Conservation (phyloP, 2,888 invertebrate species). For the Caenorhabditis zanzibari region DNA sequence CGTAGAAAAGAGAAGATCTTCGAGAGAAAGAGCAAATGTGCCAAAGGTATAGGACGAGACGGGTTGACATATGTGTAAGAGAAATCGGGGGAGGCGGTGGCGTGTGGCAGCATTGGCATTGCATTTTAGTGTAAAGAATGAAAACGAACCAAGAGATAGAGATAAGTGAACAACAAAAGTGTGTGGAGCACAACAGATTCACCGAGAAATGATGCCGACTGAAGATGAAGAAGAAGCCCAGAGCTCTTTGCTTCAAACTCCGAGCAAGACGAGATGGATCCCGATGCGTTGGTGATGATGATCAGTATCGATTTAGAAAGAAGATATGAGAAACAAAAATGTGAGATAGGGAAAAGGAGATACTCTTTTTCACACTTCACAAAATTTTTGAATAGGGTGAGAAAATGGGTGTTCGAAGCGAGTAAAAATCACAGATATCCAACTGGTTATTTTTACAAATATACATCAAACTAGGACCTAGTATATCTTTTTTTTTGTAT, state of each 20-base stretch:
- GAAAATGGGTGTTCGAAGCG: conserved; percentile 48
- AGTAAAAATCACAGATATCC: conserved; percentile 30
- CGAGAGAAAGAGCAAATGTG: conserved; percentile 54
- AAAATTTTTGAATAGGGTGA: conserved; percentile 46
- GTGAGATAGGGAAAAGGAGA: conserved; percentile 8
- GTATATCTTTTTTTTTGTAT: conserved; percentile 5
- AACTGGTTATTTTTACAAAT: conserved; percentile 45
- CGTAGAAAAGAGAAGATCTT: conserved; percentile 25
- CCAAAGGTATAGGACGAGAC: conserved; percentile 59
- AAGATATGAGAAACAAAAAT: conserved; percentile 8
- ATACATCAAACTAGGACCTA: background rate
- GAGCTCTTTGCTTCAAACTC: background rate
- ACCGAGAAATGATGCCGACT: conserved; percentile 13
- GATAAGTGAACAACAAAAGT: conserved; percentile 65
- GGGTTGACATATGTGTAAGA: conserved; percentile 64
- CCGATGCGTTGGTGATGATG: conserved; percentile 52
- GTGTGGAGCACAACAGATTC: conserved; percentile 54
- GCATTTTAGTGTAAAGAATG: conserved; percentile 65
- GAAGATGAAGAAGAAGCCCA: background rate
- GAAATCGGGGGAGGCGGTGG: conserved; percentile 61
- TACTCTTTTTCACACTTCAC: conserved; percentile 56
- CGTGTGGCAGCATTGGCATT: conserved; percentile 65
- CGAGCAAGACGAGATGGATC: conserved; percentile 23
- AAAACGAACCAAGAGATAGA: conserved; percentile 60
- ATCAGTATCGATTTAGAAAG: conserved; percentile 50